These are phyloP conservation scores for Sebastes iracundus DNA, from an alignment of 2,797 vertebrate genomes.

Conservation along the genomic window DNA sequence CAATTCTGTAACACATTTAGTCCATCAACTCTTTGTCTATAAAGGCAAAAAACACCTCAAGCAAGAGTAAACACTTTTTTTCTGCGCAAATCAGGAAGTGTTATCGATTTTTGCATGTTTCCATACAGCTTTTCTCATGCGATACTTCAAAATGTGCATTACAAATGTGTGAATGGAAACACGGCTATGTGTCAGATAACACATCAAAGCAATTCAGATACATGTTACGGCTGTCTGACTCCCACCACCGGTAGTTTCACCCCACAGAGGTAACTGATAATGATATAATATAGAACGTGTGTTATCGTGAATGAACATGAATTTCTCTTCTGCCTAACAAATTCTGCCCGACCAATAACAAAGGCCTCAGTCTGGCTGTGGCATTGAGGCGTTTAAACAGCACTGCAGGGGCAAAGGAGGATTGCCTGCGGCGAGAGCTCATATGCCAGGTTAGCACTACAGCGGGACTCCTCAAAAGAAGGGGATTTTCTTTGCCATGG, in stretches of 20 bases:
- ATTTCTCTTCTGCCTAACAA: slow-evolving; percentile 22
- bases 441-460: slow-evolving; percentile 37
- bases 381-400: slow-evolving; percentile 37
- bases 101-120: background rate
- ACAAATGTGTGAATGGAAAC: background rate
- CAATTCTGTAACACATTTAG: background rate
- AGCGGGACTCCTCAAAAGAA: slow-evolving; percentile 57
- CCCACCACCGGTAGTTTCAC: background rate
- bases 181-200: background rate
- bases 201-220: slow-evolving; percentile 5
- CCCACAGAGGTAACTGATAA: slow-evolving; percentile 5
- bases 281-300: background rate
- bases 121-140: background rate
- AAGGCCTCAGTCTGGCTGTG: slow-evolving; percentile 17
- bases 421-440: slow-evolving; percentile 14
- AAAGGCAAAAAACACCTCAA: background rate
- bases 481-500: slow-evolving; percentile 55
- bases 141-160: background rate
- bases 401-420: slow-evolving; percentile 8
- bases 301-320: slow-evolving; percentile 16
- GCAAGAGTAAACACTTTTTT: rapidly evolving
- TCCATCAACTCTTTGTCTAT: background rate
- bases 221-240: background rate
- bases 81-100: background rate
- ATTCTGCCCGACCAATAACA: slow-evolving; percentile 14